A percentile compares a stretch with the other conserved stretches of the same genome.
Conservation (phyloP, 2,113 vertebrate genomes). For the Laterallus jamaicensis region DNA sequence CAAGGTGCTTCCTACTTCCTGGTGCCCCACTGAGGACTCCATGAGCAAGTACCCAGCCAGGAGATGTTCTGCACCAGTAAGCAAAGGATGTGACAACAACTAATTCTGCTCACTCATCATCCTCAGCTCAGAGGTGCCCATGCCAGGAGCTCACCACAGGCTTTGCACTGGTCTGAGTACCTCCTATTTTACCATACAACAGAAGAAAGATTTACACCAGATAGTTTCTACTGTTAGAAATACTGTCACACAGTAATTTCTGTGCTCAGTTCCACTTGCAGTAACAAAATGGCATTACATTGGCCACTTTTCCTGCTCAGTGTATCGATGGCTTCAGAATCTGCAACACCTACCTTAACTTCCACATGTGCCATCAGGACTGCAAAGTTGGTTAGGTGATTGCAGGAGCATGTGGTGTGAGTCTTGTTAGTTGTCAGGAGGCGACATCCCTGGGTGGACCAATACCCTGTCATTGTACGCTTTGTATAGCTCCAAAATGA, state of each 20-base stretch:
- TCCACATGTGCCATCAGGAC: constrained; percentile 99
- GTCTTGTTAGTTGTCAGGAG: constrained; percentile 92
- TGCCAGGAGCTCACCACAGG: neutral
- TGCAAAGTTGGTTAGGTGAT: constrained; percentile 96
- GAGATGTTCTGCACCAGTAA: neutral
- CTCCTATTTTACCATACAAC: neutral
- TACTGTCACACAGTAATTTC: neutral
- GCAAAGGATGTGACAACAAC: neutral
- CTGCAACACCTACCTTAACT: constrained; percentile 85
- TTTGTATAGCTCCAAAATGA: constrained; percentile 99
- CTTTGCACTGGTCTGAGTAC: neutral
- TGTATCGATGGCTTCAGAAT: neutral
- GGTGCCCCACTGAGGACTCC: neutral
- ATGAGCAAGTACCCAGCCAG: neutral
- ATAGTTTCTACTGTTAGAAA: neutral
- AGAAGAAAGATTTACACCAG: neutral
- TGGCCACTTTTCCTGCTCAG: neutral
- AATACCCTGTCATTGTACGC: constrained; percentile 92
- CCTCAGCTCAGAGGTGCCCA: neutral
- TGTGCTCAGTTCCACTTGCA: neutral
- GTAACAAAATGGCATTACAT: neutral
- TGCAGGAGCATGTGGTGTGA: constrained; percentile 96
- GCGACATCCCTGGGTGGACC: constrained; percentile 97
- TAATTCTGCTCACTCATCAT: neutral
- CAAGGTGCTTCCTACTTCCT: neutral